Conservation (phyloP, 2,797 vertebrate genomes). For the Peromyscus melanophrys region DNA sequence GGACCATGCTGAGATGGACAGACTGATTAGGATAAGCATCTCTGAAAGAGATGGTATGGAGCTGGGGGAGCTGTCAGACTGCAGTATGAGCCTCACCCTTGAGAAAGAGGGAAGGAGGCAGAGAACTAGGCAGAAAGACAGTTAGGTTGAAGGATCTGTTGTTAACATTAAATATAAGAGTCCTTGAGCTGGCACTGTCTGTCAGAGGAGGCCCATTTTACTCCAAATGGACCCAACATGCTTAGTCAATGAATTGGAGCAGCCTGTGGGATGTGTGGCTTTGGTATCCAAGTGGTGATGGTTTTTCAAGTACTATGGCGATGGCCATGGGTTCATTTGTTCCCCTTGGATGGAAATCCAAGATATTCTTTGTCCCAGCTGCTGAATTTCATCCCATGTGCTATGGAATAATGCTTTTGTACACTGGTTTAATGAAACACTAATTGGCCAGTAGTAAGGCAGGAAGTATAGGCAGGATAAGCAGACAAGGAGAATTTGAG, state of each 20-base stretch:
- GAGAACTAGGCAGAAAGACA: neutral
- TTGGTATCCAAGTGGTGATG: neutral
- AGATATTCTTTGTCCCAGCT: neutral
- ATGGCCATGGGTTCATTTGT: neutral
- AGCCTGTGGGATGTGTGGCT: neutral
- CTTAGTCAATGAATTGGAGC: neutral
- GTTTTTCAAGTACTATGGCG: neutral
- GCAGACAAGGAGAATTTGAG: too few species aligned
- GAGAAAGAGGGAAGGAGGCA: neutral
- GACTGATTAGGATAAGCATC: neutral
- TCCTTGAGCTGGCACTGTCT: neutral
- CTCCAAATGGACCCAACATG: neutral
- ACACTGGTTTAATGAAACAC: too few species aligned
- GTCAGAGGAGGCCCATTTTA: neutral
- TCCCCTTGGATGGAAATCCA: neutral
- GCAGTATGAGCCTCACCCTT: neutral
- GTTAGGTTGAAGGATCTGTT: neutral
- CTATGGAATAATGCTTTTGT: too few species aligned
- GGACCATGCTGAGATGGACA: neutral
- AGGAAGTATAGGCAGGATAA: too few species aligned
- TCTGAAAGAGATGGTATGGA: neutral
- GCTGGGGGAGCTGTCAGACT: neutral
- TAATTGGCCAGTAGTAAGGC: too few species aligned
- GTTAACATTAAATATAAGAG: neutral
- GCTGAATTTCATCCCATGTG: neutral